Evolutionary conservation across 2,113 vertebrate genomes (phyloP).

Genomic region (Sisor rabdophorus): DNA sequence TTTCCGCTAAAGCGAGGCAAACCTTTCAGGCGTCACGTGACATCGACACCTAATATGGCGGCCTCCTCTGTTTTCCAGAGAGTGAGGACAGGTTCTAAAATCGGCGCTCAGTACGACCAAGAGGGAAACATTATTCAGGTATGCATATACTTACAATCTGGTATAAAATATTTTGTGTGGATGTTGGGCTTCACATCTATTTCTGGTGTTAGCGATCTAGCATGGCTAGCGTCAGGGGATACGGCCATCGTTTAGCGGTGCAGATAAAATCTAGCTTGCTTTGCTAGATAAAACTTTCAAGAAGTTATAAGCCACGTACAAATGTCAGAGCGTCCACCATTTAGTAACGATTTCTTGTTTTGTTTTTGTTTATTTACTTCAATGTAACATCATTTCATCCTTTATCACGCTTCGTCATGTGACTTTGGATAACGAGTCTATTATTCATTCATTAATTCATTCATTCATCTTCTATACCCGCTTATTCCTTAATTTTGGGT

Average conservation of each 20-base stretch:
- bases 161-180: background rate
- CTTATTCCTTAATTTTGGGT: too few species aligned
- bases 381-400: too few species aligned
- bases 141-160: background rate
- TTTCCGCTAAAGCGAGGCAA: background rate
- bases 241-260: background rate
- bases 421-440: background rate
- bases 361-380: too few species aligned
- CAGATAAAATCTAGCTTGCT: background rate
- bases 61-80: conserved; percentile 68
- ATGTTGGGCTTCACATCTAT: background rate
- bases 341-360: background rate
- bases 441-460: background rate
- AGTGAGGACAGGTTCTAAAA: conserved; percentile 67
- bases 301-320: background rate
- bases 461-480: too few species aligned
- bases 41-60: conserved; percentile 59
- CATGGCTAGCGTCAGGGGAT: background rate
- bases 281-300: background rate
- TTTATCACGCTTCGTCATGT: background rate
- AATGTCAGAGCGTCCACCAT: background rate
- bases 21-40: conserved; percentile 55
- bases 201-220: background rate
- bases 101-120: conserved; percentile 71
- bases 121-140: conserved; percentile 74